Base-by-base conservation (phyloP, 2,113 vertebrate species). In the Lagopus muta region DNA sequence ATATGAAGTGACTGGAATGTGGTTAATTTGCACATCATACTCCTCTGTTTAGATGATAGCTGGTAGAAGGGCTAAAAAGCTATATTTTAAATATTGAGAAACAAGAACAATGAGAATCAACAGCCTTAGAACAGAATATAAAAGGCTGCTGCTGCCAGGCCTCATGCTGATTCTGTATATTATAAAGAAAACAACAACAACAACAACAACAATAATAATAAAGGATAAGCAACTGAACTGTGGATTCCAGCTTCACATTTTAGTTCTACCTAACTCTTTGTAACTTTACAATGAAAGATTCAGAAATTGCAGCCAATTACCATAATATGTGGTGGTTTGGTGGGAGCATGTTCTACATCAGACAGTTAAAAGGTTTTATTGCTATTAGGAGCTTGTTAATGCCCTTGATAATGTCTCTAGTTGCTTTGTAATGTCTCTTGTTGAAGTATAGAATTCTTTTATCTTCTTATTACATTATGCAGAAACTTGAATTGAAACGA, bases 401-500 rank as follows among this genome's bases (percentile, higher is more conserved):
- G 98, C 96, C 96, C 97, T 98, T 97, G 97, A 98, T 98, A 98
- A 98, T 98, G 98, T 98, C 98, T 98, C 97, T 94, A 92, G 97
- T 98, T 97, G 98, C 98, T 98, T 98, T 98, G 98, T 98, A 98
- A 98, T 97, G 97, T 98, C 98, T 98, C 98, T 97, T 96, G 98
- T 97, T 97, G 97, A 98, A 98, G 98, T 98, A 98, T 97, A 97
- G 97, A 98, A 98, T 98, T 98, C 98, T 98, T 98, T 98, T 98
- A 98, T 98, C 98, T 98, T 98, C 97, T 98, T 98, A 98, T 98
- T 98, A 98, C 98, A 98, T 98, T 98, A 98, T 98, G 98, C 98
- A 98, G 97, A 98, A 98, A 98, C 97, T 98, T 97, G 97, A 98
- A 98, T 98, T 98, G 97, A 98, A 98, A 97, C 96, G 98, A 97